phyloP scores from a whole-genome alignment of 2,797 vertebrate genomes.

The Saxicola maurus region DNA sequence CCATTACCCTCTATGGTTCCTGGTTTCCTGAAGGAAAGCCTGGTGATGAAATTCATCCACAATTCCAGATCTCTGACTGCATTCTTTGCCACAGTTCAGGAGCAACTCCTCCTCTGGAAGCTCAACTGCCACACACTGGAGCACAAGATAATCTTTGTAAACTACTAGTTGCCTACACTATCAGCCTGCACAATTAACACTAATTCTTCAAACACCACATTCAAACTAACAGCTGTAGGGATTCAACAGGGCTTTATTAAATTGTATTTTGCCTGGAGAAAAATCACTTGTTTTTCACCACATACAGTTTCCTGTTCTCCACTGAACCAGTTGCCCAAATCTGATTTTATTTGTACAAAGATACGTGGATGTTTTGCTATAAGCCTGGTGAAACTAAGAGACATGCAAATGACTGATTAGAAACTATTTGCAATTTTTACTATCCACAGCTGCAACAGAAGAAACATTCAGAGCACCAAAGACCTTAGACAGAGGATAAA shows the following conservation, averaged over 20 bases:
- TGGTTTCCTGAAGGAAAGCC: neutral
- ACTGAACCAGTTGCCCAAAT: neutral
- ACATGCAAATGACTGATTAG: neutral
- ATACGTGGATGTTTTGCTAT: neutral
- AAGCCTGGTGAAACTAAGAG: neutral
- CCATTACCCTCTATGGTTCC: fast-evolving
- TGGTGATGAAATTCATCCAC: neutral
- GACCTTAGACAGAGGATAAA: neutral
- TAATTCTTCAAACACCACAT: neutral
- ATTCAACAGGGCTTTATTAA: neutral
- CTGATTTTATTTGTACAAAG: neutral
- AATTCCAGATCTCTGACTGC: neutral
- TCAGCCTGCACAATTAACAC: neutral
- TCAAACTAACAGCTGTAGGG: neutral
- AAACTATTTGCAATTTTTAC: neutral
- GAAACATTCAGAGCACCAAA: neutral
- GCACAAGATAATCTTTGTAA: neutral
- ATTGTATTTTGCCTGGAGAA: neutral
- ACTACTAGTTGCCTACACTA: neutral
- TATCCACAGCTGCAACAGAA: neutral
- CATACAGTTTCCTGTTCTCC: neutral
- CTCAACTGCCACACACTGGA: neutral
- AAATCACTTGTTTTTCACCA: neutral
- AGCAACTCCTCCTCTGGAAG: neutral
- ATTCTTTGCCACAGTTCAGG: neutral